Evolutionary conservation across 2,113 vertebrate genomes (phyloP).

Genomic region (Leptobrachium ailaonicum): DNA sequence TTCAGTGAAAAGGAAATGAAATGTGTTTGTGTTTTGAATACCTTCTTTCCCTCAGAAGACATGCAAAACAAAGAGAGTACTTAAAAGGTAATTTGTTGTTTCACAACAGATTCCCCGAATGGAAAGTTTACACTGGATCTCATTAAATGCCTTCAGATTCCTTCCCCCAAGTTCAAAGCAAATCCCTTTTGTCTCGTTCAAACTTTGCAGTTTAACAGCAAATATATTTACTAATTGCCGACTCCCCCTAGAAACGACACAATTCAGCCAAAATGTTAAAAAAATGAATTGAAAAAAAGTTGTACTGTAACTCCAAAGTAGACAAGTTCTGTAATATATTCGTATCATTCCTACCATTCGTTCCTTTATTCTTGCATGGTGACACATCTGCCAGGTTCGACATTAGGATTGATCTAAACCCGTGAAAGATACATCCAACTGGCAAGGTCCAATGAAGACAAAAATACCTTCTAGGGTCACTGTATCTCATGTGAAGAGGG

Average conservation of each 20-base stretch:
- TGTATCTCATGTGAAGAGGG: no score
- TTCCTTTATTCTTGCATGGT: no score
- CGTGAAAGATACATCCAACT: no score
- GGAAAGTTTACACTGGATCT: slow-evolving; percentile 37
- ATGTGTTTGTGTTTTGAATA: slow-evolving; percentile 60
- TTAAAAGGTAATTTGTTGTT: slow-evolving; percentile 47
- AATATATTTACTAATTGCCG: no score
- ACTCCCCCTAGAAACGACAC: not conserved
- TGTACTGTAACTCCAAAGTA: not conserved
- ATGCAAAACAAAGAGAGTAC: slow-evolving; percentile 39
- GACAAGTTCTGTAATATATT: no score
- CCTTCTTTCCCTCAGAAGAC: slow-evolving; percentile 48
- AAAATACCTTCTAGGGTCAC: no score
- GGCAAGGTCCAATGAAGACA: no score
- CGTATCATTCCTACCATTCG: no score
- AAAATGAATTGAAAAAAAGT: not conserved
- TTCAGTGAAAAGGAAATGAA: slow-evolving; percentile 64
- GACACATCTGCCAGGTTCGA: no score
- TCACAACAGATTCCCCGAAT: slow-evolving; percentile 18
- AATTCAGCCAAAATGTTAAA: not conserved
- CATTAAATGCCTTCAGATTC: slow-evolving; percentile 40
- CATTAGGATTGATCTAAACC: no score
- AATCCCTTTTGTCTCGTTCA: slow-evolving; percentile 1
- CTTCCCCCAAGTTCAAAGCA: not conserved
- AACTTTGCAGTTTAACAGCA: slow-evolving; percentile 3